Conservation (phyloP, 1,140 invertebrate genomes). For the Drosophila parvula region DNA sequence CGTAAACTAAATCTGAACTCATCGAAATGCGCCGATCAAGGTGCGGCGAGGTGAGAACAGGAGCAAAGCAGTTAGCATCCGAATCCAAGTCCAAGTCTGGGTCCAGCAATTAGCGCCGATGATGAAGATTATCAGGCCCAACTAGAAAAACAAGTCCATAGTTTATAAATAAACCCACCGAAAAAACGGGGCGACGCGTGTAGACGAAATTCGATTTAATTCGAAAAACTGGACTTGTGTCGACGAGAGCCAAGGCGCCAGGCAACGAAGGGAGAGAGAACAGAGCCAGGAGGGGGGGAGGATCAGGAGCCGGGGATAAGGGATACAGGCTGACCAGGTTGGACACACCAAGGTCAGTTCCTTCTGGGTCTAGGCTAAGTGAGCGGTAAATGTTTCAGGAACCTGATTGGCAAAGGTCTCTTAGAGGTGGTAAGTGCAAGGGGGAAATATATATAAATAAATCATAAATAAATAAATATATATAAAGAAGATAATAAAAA, state of each 20-base stretch:
- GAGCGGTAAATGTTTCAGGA: slow-evolving; percentile 15
- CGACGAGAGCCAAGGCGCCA: background rate
- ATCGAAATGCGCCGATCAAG: slow-evolving; percentile 39
- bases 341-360: slow-evolving; percentile 24
- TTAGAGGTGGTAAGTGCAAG: background rate
- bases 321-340: slow-evolving; percentile 16
- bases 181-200: slow-evolving; percentile 46
- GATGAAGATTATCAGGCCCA: slow-evolving; percentile 71
- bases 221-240: slow-evolving; percentile 20
- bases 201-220: slow-evolving; percentile 30
- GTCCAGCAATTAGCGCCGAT: slow-evolving; percentile 53
- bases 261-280: background rate
- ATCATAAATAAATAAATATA: too few relatives aligned
- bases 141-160: slow-evolving; percentile 80
- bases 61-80: slow-evolving; percentile 9
- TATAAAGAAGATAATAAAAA: too few relatives aligned
- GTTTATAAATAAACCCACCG: slow-evolving; percentile 72
- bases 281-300: background rate
- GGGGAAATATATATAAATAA: background rate
- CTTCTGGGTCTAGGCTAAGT: slow-evolving; percentile 52
- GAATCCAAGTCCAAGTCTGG: slow-evolving; percentile 39
- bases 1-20: slow-evolving; percentile 22
- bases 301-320: slow-evolving; percentile 4
- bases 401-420: slow-evolving; percentile 34
- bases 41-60: slow-evolving; percentile 25